Evolutionary conservation across 2,113 vertebrate species (phyloP).

Genomic region (Deroptyus accipitrinus): DNA sequence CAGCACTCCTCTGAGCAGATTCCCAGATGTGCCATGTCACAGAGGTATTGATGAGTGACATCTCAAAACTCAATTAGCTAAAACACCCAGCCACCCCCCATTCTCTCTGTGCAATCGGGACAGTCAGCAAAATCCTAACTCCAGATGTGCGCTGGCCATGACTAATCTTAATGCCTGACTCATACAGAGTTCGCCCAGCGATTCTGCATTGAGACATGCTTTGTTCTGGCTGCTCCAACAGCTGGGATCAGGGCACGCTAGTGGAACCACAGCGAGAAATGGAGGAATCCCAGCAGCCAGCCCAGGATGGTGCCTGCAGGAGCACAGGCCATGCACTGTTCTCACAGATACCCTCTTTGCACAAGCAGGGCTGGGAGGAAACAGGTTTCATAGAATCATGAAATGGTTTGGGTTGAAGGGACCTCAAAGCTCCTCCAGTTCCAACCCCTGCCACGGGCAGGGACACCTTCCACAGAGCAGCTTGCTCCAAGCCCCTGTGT

Average conservation of each 20-base stretch:
- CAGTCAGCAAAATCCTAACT: not conserved
- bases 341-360: not conserved
- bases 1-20: not conserved
- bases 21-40: not conserved
- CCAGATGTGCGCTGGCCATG: not conserved
- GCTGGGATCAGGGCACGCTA: not conserved
- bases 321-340: not conserved
- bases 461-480: no score
- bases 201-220: fast-evolving
- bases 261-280: not conserved
- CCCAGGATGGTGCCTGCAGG: not conserved
- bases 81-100: not conserved
- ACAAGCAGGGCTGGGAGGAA: not conserved
- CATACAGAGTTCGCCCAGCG: fast-evolving
- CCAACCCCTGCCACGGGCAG: no score
- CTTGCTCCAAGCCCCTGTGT: no score
- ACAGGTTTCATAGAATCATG: not conserved
- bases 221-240: not conserved
- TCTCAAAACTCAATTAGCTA: not conserved
- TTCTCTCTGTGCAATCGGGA: fast-evolving
- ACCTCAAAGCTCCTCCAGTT: no score
- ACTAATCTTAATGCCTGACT: not conserved
- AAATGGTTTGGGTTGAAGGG: no score
- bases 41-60: not conserved
- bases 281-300: no score